These are phyloP conservation scores for Stylophora pistillata DNA, from an alignment of 64 coral and sea anemone species.

Conservation along the genomic window DNA sequence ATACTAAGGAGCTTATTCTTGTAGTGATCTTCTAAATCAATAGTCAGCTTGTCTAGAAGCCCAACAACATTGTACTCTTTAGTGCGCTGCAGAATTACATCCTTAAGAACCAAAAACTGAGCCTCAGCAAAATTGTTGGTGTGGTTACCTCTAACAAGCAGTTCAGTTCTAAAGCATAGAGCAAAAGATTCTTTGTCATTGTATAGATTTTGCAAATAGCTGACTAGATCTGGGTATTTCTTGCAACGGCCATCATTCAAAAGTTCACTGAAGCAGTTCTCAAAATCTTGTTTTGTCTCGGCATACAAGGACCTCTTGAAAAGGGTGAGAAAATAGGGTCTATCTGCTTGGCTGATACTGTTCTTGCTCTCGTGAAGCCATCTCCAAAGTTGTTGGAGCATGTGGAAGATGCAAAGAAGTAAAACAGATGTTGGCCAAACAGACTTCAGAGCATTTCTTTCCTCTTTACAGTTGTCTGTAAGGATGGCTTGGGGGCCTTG, in stretches of 20 bases:
- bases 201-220: slow-evolving; percentile 64
- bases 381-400: slow-evolving; percentile 76
- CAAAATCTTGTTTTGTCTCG: slow-evolving; percentile 65
- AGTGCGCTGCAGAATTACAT: slow-evolving; percentile 62
- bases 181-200: slow-evolving; percentile 75
- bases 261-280: slow-evolving; percentile 66
- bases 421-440: slow-evolving; percentile 62
- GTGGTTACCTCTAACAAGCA: slow-evolving; percentile 73
- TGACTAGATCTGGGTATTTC: slow-evolving; percentile 57
- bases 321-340: slow-evolving; percentile 61
- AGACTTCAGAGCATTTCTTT: slow-evolving; percentile 69
- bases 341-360: slow-evolving; percentile 64
- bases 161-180: slow-evolving; percentile 70
- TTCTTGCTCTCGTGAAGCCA: slow-evolving; percentile 65
- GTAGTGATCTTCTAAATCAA: slow-evolving; percentile 69
- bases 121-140: slow-evolving; percentile 78
- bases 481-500: slow-evolving; percentile 60
- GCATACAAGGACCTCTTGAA: slow-evolving; percentile 79
- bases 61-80: slow-evolving; percentile 80
- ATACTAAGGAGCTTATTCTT: slow-evolving; percentile 72
- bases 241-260: slow-evolving; percentile 55
- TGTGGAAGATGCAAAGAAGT: slow-evolving; percentile 75
- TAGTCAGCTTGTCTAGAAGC: slow-evolving; percentile 65
- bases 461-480: slow-evolving; percentile 80
- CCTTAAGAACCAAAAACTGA: slow-evolving; percentile 72